Conservation (phyloP, 2,888 invertebrate species). For the Oasisia sp. region DNA sequence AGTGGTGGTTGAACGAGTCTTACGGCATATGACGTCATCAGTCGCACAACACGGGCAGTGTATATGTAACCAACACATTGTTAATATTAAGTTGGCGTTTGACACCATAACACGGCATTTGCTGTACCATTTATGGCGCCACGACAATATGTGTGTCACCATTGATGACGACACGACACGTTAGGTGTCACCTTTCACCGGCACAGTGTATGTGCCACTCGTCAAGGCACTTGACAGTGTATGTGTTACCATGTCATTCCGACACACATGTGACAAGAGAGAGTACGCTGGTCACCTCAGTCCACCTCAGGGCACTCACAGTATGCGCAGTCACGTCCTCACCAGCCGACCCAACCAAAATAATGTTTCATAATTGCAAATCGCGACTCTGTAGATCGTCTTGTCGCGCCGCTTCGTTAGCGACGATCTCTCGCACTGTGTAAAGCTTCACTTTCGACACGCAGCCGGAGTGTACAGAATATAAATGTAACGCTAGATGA, state of each 20-base stretch:
- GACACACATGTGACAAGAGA: neutral
- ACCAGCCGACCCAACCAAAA: neutral
- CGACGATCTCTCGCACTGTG: neutral
- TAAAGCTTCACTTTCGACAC: neutral
- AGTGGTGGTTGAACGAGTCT: no score
- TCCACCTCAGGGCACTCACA: neutral
- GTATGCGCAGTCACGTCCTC: neutral
- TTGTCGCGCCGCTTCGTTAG: neutral
- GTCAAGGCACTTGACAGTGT: neutral
- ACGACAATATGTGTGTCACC: neutral
- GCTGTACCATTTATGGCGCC: no score
- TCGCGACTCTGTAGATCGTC: neutral
- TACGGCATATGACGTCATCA: no score
- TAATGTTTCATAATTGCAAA: neutral
- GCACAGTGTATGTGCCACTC: neutral
- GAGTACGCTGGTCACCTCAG: neutral
- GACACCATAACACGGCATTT: no score
- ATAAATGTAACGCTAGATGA: neutral
- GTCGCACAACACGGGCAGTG: no score
- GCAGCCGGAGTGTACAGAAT: neutral
- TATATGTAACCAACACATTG: no score
- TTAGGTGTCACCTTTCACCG: neutral
- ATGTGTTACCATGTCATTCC: neutral
- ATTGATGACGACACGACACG: neutral
- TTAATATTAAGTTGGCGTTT: no score